Evolutionary conservation across 2,113 vertebrate genomes (phyloP).

Genomic region (Bos indicus): DNA sequence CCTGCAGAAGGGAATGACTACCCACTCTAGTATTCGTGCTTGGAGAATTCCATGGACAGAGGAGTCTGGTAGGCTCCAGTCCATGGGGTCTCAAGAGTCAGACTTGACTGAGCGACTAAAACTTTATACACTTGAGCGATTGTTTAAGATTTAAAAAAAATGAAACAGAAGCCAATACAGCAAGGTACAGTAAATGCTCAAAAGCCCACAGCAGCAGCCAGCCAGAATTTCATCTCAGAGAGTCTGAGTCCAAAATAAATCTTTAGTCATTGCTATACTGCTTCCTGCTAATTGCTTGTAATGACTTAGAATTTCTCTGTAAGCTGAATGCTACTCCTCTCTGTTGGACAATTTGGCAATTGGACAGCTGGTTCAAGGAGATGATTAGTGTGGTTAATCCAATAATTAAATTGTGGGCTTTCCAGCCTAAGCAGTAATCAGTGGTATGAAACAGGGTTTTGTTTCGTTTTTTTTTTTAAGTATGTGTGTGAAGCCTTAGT

Average conservation of each 20-base stretch:
- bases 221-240: background rate
- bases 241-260: background rate
- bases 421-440: background rate
- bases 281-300: background rate
- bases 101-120: background rate
- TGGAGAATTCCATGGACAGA: background rate
- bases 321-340: background rate
- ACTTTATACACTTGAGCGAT: background rate
- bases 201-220: background rate
- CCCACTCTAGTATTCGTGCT: background rate
- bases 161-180: background rate
- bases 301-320: background rate
- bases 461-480: background rate
- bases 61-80: background rate
- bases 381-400: slow-evolving; percentile 2
- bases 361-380: background rate
- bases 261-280: background rate
- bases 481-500: background rate
- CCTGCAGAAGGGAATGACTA: background rate
- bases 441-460: background rate
- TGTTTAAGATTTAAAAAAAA: background rate
- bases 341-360: background rate
- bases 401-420: slow-evolving; percentile 40
- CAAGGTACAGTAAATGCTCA: background rate
- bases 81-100: background rate